phyloP scores from a whole-genome alignment of 2,797 vertebrate genomes.

The Lerista edwardsae region DNA sequence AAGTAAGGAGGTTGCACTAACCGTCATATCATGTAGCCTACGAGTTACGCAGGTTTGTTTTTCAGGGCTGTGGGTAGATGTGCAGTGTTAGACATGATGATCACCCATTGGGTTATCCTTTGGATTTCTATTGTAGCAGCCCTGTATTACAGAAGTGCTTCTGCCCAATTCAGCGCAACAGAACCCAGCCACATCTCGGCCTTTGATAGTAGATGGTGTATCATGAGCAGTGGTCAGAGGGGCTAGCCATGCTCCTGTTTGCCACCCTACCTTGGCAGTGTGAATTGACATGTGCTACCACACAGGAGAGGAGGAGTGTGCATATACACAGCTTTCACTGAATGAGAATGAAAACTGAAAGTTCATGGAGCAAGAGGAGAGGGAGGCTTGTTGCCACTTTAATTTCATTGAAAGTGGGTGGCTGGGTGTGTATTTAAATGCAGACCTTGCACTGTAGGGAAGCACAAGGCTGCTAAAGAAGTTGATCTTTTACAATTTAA shows the following conservation, averaged over 20 bases:
- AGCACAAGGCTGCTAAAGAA: not conserved
- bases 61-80: not conserved
- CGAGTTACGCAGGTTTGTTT: too few relatives aligned
- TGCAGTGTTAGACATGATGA: not conserved
- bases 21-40: too few relatives aligned
- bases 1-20: too few relatives aligned
- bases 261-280: not conserved
- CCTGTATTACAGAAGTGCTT: not conserved
- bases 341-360: not conserved
- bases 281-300: not conserved
- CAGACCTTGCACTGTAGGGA: not conserved
- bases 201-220: not conserved
- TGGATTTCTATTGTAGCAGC: too few relatives aligned
- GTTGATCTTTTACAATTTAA: not conserved
- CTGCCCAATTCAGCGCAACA: not conserved
- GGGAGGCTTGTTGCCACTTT: not conserved
- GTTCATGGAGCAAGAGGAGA: not conserved
- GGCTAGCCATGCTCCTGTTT: not conserved
- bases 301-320: not conserved
- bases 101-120: not conserved
- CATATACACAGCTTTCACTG: not conserved
- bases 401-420: not conserved
- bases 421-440: not conserved
- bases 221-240: too few relatives aligned
- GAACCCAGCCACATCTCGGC: not conserved